Percentiles rank a stretch among this genome's conserved stretches.
phyloP scores from a whole-genome alignment of 2,797 vertebrate species.

The Periophthalmus magnuspinnatus region DNA sequence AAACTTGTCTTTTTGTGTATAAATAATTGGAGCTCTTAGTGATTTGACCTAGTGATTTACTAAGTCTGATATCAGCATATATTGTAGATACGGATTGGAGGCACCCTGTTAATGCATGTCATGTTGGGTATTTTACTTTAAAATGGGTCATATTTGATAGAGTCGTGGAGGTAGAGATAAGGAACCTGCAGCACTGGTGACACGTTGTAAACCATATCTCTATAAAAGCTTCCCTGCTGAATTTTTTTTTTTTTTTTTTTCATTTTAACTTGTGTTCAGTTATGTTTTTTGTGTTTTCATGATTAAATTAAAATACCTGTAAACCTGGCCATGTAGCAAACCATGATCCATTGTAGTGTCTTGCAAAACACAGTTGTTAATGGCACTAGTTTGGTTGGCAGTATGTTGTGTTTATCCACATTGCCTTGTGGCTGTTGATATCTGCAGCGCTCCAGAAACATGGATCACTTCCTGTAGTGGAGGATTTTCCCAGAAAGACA shows the following conservation, averaged over 20 bases:
- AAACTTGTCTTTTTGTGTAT: conserved; percentile 44
- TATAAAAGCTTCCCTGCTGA: too few relatives aligned
- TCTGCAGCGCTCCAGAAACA: conserved; percentile 25
- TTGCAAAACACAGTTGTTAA: conserved; percentile 9
- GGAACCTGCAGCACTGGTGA: too few relatives aligned
- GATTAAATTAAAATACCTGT: neutral
- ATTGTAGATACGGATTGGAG: conserved; percentile 16
- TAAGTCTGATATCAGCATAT: conserved; percentile 44
- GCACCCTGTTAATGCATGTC: neutral
- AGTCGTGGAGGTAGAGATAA: neutral
- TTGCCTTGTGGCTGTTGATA: conserved; percentile 26
- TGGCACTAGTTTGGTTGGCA: conserved; percentile 15
- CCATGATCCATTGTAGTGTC: conserved; percentile 1
- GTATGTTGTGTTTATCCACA: conserved; percentile 6
- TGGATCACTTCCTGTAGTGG: conserved; percentile 50
- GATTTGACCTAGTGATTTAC: conserved; percentile 48
- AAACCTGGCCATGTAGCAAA: conserved; percentile 23
- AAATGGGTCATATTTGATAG: neutral
- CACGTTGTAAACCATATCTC: too few relatives aligned
- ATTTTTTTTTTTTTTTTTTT: too few relatives aligned
- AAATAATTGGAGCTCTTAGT: conserved; percentile 47
- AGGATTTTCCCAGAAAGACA: conserved; percentile 36
- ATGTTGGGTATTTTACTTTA: neutral
- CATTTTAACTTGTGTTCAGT: too few relatives aligned
- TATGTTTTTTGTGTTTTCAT: neutral